A percentile compares a stretch with the other conserved stretches of the same genome.
Evolutionary conservation across 2,888 invertebrate genomes (phyloP).

Genomic region (Ischnura elegans): DNA sequence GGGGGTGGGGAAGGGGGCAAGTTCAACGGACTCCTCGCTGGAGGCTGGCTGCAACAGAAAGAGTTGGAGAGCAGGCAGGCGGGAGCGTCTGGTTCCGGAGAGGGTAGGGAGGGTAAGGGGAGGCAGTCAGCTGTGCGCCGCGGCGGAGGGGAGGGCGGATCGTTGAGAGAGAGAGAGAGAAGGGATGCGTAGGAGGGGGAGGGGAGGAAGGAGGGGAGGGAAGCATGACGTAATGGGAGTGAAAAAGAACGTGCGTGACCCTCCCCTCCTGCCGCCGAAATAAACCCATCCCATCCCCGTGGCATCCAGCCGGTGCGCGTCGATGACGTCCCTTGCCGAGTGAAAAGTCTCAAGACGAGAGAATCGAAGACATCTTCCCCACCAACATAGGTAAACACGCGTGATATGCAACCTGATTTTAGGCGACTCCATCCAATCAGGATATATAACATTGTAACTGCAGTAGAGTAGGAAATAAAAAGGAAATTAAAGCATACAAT

Average conservation of each 20-base stretch:
- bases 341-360: neutral
- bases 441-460: too few species aligned
- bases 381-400: too few species aligned
- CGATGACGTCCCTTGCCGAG: neutral
- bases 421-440: too few species aligned
- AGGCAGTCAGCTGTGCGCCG: constrained; percentile 62
- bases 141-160: neutral
- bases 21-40: neutral
- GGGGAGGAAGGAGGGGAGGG: neutral
- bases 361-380: too few species aligned
- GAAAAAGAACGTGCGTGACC: neutral
- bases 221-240: constrained; percentile 23
- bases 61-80: constrained; percentile 13
- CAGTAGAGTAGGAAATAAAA: too few species aligned
- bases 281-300: neutral
- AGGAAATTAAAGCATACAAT: too few species aligned
- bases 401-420: too few species aligned
- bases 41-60: constrained; percentile 2
- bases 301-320: neutral
- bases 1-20: neutral
- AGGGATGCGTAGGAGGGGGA: neutral
- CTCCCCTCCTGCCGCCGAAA: neutral
- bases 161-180: neutral
- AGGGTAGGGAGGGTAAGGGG: neutral
- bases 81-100: neutral